Evolutionary conservation across 2,113 vertebrate genomes (phyloP), one percentile per base, ranked within the genome.

Genomic region (Thalassarche chlororhynchos): DNA sequence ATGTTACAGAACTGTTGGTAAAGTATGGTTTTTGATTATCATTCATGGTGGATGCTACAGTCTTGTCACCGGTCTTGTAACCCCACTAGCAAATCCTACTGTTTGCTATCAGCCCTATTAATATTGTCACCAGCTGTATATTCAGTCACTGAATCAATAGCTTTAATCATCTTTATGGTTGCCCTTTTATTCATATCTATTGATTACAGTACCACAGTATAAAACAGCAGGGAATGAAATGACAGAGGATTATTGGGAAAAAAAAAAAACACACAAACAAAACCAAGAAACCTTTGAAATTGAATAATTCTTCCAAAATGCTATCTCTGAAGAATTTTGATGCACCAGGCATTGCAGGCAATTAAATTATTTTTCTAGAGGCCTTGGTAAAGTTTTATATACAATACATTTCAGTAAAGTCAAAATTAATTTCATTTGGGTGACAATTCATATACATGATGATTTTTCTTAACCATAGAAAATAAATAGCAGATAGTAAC

Each of bases 171-270:
- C 49, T 79, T 97, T 91, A 92, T 76, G 62, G 69, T 32, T 82
- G 64, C 42, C 82, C 42, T 94, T 95, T 91, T 89, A 95, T 95
- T 93, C 83, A 82, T 87, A 49, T 60, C 10, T 90, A 95, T 96
- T 96, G 91, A 95, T 94, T 87, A 76, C 14, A 55, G 38, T 75
- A 68, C 55, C 44, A 68, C 47, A 75, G 17, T 32, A 62, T 24
- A 61, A 58, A 47, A 62, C 15, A 25, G 17, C 1, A 95, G 14
- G 13, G 46, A 82, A 87, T 65, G 26, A 94, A 96, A 93, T 55
- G 9, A 40, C 16, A 68, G 47, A 70, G 32, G 5, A 66, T 7
- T 64, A 28, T 2, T 32, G 21, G 32, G 7, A 38, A 76, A 72
- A 47, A 44, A 34, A 34, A 26, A 29, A 20, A 49, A 72, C 20